These are phyloP conservation scores for Pachypanchax playfairii DNA, from an alignment of 2,113 vertebrate species.

Conservation along the genomic window DNA sequence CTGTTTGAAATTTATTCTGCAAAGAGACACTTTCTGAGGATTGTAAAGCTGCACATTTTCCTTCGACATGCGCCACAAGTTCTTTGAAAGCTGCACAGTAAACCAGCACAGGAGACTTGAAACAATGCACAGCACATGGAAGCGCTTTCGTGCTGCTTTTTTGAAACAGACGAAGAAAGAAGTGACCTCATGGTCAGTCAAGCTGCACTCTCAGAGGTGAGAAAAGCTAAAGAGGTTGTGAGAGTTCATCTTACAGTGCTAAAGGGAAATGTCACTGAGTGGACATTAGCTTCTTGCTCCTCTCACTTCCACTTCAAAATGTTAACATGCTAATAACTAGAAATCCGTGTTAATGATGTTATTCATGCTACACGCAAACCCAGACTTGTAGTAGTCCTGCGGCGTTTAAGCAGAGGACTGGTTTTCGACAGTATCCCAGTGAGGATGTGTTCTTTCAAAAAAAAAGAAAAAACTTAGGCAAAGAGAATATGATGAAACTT, in stretches of 20 bases:
- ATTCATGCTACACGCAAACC: neutral
- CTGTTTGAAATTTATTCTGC: neutral
- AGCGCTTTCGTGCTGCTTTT: slow-evolving; percentile 29
- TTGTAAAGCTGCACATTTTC: slow-evolving; percentile 2
- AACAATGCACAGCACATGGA: slow-evolving; percentile 3
- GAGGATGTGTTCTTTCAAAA: slow-evolving; percentile 10
- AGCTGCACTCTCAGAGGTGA: slow-evolving; percentile 42
- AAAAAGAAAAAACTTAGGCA: slow-evolving; percentile 36
- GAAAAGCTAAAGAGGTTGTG: slow-evolving; percentile 45
- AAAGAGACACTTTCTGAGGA: slow-evolving; percentile 1
- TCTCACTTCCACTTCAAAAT: slow-evolving; percentile 48
- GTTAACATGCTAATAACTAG: slow-evolving; percentile 60
- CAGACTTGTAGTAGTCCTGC: neutral
- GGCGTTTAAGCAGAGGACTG: slow-evolving; percentile 10
- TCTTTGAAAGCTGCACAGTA: slow-evolving; percentile 8
- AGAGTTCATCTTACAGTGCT: slow-evolving; percentile 52
- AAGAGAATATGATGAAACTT: slow-evolving; percentile 56
- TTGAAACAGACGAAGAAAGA: slow-evolving; percentile 44
- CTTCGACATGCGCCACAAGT: neutral
- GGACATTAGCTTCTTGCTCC: slow-evolving; percentile 51
- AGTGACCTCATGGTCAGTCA: slow-evolving; percentile 42
- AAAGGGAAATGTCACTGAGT: slow-evolving; percentile 43
- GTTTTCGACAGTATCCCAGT: slow-evolving; percentile 7
- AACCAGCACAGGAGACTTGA: slow-evolving; percentile 6
- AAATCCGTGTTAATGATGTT: slow-evolving; percentile 38